Evolutionary conservation across 2,113 vertebrate species (phyloP).

Genomic region (Rostratula benghalensis): DNA sequence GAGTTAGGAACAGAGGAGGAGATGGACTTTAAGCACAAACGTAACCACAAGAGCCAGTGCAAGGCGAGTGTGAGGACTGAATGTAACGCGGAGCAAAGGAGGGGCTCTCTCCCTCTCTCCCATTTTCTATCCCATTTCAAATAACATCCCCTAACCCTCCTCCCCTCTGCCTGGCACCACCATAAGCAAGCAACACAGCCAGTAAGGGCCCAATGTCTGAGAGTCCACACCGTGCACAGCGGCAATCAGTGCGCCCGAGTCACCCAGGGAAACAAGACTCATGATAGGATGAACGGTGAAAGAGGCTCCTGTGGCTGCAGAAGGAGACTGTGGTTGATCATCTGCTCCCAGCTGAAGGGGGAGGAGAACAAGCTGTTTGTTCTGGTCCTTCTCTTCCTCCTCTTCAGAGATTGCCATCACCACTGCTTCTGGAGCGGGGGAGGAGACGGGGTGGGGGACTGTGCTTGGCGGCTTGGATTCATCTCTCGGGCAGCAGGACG

Average conservation of each 20-base stretch:
- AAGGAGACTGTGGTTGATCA: neutral
- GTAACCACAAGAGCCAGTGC: neutral
- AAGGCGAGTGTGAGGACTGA: neutral
- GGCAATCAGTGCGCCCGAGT: neutral
- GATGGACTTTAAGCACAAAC: neutral
- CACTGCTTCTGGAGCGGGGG: conserved; percentile 1
- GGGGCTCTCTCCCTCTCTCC: neutral
- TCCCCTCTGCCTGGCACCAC: neutral
- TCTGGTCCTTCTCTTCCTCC: conserved; percentile 18
- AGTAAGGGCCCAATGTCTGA: neutral
- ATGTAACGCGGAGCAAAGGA: neutral
- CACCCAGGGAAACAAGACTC: neutral
- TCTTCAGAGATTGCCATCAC: neutral
- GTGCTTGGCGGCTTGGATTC: conserved; percentile 1
- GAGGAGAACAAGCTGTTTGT: neutral
- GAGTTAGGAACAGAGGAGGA: neutral
- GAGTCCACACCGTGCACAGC: rapidly evolving
- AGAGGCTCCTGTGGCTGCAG: neutral
- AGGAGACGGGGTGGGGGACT: conserved; percentile 5
- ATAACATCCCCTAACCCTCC: neutral
- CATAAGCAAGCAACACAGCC: neutral
- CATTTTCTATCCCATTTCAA: neutral
- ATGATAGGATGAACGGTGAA: neutral
- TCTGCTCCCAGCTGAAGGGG: neutral
- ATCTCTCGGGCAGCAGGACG: conserved; percentile 90